Conservation (phyloP, 2,888 invertebrate species). For the Escarpia spicata region DNA sequence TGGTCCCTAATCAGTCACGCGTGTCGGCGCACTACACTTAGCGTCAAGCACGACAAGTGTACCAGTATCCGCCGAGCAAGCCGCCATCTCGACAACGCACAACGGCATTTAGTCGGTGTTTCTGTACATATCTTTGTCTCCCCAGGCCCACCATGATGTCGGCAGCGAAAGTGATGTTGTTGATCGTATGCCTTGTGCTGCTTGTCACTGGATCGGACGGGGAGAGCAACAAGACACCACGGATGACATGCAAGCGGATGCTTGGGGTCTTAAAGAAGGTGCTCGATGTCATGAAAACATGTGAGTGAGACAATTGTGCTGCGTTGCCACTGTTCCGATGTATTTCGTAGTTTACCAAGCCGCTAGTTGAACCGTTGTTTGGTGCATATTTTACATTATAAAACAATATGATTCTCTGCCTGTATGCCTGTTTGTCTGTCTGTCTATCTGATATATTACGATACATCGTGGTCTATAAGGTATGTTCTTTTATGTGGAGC, state of each 20-base stretch:
- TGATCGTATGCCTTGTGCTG: neutral
- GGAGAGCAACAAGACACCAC: neutral
- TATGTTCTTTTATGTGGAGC: no score
- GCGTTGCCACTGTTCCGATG: no score
- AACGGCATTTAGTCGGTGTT: neutral
- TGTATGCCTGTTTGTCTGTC: no score
- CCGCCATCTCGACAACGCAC: neutral
- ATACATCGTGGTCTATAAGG: no score
- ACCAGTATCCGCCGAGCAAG: neutral
- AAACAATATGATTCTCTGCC: no score
- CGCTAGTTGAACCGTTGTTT: no score
- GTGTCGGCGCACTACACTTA: neutral
- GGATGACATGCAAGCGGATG: neutral
- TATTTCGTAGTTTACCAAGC: no score
- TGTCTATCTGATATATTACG: no score
- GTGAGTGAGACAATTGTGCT: neutral
- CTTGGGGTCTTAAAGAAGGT: neutral
- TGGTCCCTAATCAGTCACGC: neutral
- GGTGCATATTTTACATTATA: no score
- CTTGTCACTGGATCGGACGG: neutral
- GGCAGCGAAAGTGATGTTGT: neutral
- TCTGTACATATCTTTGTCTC: neutral
- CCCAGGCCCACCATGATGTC: neutral
- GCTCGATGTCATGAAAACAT: neutral
- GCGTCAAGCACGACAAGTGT: neutral